Evolutionary conservation across 1,140 invertebrate genomes (phyloP).

Genomic region (Platyscapa corneri): DNA sequence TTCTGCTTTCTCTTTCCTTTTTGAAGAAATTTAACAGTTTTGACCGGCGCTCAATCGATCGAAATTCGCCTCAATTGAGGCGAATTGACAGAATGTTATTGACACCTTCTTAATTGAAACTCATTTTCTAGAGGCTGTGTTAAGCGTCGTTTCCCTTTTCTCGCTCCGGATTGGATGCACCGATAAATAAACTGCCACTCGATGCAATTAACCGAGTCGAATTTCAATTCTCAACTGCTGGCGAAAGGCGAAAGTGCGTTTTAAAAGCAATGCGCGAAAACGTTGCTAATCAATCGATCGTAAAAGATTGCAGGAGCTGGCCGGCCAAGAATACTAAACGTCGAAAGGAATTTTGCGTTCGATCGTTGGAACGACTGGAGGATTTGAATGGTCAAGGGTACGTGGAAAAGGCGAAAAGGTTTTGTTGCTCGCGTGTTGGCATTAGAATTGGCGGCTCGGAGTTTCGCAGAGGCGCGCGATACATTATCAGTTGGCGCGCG

Average conservation of each 20-base stretch:
- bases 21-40: not conserved
- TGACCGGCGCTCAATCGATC: not conserved
- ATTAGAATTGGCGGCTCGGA: not conserved
- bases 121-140: not conserved
- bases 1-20: not conserved
- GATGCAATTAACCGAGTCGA: too few relatives aligned
- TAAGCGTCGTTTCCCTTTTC: not conserved
- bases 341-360: too few relatives aligned
- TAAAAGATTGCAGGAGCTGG: too few relatives aligned
- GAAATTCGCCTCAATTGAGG: constrained; percentile 35
- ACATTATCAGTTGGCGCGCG: constrained; percentile 32
- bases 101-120: constrained; percentile 18
- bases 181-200: too few relatives aligned
- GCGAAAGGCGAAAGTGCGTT: too few relatives aligned
- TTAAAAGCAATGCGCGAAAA: too few relatives aligned
- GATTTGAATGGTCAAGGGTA: too few relatives aligned
- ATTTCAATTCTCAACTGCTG: too few relatives aligned
- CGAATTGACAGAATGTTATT: constrained; percentile 38
- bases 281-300: too few relatives aligned
- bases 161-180: not conserved
- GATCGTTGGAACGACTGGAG: too few relatives aligned
- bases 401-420: not conserved
- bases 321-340: too few relatives aligned
- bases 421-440: not conserved
- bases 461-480: too few relatives aligned